Percentiles rank a stretch among this genome's conserved stretches.
Evolutionary conservation across 2,113 vertebrate species (phyloP).

Genomic region (Charadrius vociferus): DNA sequence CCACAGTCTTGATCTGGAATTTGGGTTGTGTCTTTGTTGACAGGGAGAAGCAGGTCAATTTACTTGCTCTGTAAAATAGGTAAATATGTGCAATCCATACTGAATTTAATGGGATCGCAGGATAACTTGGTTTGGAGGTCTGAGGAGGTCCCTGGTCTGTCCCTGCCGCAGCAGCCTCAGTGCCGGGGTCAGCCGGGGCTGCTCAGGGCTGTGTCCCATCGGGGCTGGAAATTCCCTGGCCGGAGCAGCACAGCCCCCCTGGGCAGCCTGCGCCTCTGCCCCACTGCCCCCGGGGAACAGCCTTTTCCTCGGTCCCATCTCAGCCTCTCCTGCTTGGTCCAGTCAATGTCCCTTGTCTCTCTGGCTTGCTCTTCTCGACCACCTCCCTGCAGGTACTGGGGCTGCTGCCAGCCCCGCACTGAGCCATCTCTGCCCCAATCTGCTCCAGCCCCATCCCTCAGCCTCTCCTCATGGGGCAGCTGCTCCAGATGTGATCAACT

Average conservation of each 20-base stretch:
- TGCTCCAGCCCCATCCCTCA: no score
- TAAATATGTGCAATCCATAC: neutral
- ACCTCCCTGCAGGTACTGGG: accelerated
- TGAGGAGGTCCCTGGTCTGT: neutral
- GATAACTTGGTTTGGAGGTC: neutral
- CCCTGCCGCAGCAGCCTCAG: neutral
- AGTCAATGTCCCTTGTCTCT: neutral
- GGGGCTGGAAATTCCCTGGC: accelerated
- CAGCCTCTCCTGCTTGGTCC: neutral
- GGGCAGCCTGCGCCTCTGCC: neutral
- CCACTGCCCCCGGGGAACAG: neutral
- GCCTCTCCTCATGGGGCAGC: no score
- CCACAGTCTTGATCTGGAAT: neutral
- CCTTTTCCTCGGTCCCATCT: neutral
- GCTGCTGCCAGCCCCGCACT: neutral
- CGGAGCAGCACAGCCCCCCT: accelerated
- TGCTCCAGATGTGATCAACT: no score
- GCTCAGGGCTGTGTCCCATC: neutral
- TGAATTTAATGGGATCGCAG: neutral
- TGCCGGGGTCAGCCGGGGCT: accelerated
- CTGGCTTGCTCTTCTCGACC: no score
- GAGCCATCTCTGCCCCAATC: no score
- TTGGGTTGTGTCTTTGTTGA: neutral
- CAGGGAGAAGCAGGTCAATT: neutral
- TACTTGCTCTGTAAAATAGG: neutral